Base-by-base conservation (phyloP, 2,797 vertebrate genomes). In the Argya squamiceps region DNA sequence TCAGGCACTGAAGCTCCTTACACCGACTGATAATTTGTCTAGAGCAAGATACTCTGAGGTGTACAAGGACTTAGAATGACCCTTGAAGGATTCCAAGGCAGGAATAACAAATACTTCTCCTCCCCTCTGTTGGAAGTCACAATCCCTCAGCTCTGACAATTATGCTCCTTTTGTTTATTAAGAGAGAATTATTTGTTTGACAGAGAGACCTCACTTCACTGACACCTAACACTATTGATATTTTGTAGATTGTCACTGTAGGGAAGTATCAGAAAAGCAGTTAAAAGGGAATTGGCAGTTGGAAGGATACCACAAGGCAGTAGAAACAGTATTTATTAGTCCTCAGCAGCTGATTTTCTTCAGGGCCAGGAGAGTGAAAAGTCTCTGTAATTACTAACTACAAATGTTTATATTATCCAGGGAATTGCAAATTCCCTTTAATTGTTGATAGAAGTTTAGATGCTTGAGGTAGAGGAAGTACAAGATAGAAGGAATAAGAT, bases 381-480 rank as follows among this genome's bases (percentile, higher is more conserved):
- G 36, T 37, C 46, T 71, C 65, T 60, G 30, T 84, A 93, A 93
- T 86, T 88, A 36, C 53, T 68, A 81, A 49, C 49, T 86, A 65
- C 55, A 93, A 78, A 84, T 76, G 55, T 90, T 91, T 69, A 65
- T 20, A 15, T 90, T 73, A 92, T 58, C 59, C 55, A 79, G 63
- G 62, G 80, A 92, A 91, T 47, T 89, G 74, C 43, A 91, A 76
- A 82, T 91, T 91, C 50, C 63, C 79, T 86, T 76, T 79, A 84
- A 94, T 50, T 94, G 39, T 58, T 89, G 36, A 76, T 55, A 58
- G 68, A 32, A 44, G 18, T 86, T 88, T 80, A 91, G 74, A 70
- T 62, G 75, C 24, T 82, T 75, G 62, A 92, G 32, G 41, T 12
- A 88, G 17, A 93, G 58, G 24, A 80, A 84, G 24, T 15, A 50